Percentiles rank a stretch among this genome's conserved stretches.
phyloP scores from a whole-genome alignment of 2,888 invertebrate genomes.

The Cosmia trapezina region DNA sequence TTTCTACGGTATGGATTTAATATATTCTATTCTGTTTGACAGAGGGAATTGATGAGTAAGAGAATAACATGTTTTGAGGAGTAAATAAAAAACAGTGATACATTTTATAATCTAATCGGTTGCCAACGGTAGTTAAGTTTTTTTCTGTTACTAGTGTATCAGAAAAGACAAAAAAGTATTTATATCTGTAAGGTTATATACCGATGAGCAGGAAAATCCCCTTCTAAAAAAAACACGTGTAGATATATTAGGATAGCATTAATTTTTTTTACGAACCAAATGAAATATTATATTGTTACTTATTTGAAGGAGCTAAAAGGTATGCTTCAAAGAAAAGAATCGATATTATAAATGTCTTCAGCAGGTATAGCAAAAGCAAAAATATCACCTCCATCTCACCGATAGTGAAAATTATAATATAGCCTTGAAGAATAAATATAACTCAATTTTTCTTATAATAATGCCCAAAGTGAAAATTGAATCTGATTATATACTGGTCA shows the following conservation, averaged over 20 bases:
- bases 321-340: background rate
- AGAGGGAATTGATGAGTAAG: conserved; percentile 41
- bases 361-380: background rate
- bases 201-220: background rate
- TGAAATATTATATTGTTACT: background rate
- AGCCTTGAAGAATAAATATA: conserved; percentile 24
- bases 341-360: background rate
- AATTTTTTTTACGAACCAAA: background rate
- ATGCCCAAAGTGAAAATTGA: conserved; percentile 70
- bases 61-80: conserved; percentile 23
- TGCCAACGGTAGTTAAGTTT: background rate
- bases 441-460: conserved; percentile 60
- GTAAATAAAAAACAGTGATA: conserved; percentile 7
- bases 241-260: background rate
- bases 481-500: conserved; percentile 79
- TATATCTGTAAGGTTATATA: background rate
- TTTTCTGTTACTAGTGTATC: background rate
- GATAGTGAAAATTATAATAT: conserved; percentile 2
- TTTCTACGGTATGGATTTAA: conserved; percentile 50
- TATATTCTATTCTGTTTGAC: conserved; percentile 53
- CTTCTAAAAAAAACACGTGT: background rate
- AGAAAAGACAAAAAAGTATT: background rate
- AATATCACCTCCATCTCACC: background rate
- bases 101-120: background rate
- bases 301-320: background rate